Evolutionary conservation across 2,113 vertebrate genomes (phyloP).

Genomic region (Zonotrichia leucophrys): DNA sequence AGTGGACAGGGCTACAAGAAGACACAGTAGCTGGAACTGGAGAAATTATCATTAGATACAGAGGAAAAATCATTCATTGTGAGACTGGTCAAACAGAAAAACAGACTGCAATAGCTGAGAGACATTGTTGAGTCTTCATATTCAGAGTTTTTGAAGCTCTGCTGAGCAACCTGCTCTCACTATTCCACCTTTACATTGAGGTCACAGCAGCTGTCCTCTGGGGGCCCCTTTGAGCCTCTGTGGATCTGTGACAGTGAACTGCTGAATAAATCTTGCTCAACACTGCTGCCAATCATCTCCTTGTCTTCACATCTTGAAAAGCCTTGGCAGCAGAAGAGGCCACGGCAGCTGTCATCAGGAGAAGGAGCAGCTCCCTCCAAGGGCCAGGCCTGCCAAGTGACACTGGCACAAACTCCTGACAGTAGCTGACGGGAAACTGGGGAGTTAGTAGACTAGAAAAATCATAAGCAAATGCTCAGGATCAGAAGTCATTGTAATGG

Average conservation of each 20-base stretch:
- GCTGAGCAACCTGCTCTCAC: neutral
- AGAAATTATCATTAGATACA: neutral
- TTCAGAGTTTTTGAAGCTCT: neutral
- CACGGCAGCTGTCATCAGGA: neutral
- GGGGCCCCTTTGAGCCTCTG: neutral
- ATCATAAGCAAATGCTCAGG: neutral
- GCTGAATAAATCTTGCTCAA: neutral
- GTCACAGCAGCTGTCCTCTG: neutral
- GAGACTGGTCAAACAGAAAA: neutral
- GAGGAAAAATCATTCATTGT: neutral
- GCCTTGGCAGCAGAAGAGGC: neutral
- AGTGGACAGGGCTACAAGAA: neutral
- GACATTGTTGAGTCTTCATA: neutral
- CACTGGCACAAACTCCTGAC: neutral
- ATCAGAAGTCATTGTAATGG: neutral
- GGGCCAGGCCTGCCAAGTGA: constrained; percentile 5
- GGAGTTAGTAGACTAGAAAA: neutral
- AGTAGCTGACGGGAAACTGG: neutral
- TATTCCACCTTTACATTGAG: neutral
- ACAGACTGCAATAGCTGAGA: neutral
- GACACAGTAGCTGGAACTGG: neutral
- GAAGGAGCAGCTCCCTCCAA: neutral
- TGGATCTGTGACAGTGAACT: neutral
- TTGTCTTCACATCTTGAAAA: neutral
- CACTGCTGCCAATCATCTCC: neutral